phyloP scores from a whole-genome alignment of 2,797 vertebrate genomes.

The Gymnothorax javanicus region DNA sequence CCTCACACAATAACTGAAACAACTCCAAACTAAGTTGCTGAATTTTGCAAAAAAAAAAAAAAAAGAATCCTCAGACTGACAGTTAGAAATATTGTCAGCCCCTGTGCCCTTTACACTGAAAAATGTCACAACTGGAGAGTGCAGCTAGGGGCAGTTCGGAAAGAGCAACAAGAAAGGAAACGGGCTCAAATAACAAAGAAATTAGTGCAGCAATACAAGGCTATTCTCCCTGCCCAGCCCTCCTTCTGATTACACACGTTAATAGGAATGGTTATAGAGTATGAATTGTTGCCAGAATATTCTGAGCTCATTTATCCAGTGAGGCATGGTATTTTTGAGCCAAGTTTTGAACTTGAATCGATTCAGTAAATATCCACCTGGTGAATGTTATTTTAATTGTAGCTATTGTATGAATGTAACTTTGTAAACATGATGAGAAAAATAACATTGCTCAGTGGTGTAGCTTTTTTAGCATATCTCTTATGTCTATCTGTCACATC shows the following conservation, averaged over 20 bases:
- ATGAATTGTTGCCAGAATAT: background rate
- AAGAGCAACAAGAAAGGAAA: slow-evolving; percentile 1
- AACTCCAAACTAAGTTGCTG: background rate
- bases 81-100: background rate
- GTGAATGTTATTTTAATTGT: background rate
- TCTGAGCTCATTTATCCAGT: background rate
- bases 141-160: background rate
- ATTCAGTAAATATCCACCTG: background rate
- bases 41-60: background rate
- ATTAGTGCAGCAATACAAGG: background rate
- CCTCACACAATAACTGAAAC: background rate
- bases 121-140: background rate
- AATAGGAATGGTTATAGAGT: background rate
- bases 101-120: background rate
- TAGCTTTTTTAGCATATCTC: no score
- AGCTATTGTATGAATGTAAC: background rate
- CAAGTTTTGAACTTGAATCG: background rate
- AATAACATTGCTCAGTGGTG: background rate
- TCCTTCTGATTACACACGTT: background rate
- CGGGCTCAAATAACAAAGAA: background rate
- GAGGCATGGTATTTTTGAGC: background rate
- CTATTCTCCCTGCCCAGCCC: background rate
- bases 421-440: background rate
- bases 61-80: background rate
- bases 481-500: no score